Evolutionary conservation across 2,113 vertebrate genomes (phyloP).

Genomic region (Melanostigma gelatinosum): DNA sequence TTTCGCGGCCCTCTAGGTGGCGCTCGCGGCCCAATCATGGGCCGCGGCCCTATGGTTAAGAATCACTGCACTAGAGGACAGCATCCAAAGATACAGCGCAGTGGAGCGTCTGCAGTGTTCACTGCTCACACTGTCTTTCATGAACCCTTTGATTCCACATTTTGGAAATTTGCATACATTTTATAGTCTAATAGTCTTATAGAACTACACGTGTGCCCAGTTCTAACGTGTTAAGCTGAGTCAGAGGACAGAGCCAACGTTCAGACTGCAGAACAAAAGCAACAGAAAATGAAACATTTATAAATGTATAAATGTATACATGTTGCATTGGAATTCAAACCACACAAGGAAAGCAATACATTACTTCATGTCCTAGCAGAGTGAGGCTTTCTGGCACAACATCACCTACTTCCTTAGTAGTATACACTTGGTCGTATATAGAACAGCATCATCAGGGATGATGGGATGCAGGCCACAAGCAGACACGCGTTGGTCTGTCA

Average conservation of each 20-base stretch:
- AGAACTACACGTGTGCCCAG: not conserved
- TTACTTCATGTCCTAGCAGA: not conserved
- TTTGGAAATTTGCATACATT: not conserved
- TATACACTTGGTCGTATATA: no score
- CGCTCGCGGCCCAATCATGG: no score
- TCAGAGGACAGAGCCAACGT: not conserved
- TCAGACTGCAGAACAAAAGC: not conserved
- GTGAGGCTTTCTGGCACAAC: not conserved
- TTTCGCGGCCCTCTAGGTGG: no score
- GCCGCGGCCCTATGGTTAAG: no score
- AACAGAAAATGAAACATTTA: not conserved
- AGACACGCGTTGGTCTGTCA: not conserved
- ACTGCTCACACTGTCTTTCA: not conserved
- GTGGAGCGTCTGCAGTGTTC: not conserved
- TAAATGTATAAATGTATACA: no score
- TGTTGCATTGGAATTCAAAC: not conserved
- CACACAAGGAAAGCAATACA: not conserved
- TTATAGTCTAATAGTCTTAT: not conserved
- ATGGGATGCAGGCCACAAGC: not conserved
- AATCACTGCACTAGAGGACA: conserved; percentile 73
- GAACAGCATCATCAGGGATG: no score
- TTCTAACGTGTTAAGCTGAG: not conserved
- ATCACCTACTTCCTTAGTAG: not conserved
- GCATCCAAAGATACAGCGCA: conserved; percentile 26
- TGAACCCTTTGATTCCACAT: not conserved